These are phyloP conservation scores for Eristalis tenax DNA, from an alignment of 2,888 invertebrate genomes.

Conservation along the genomic window DNA sequence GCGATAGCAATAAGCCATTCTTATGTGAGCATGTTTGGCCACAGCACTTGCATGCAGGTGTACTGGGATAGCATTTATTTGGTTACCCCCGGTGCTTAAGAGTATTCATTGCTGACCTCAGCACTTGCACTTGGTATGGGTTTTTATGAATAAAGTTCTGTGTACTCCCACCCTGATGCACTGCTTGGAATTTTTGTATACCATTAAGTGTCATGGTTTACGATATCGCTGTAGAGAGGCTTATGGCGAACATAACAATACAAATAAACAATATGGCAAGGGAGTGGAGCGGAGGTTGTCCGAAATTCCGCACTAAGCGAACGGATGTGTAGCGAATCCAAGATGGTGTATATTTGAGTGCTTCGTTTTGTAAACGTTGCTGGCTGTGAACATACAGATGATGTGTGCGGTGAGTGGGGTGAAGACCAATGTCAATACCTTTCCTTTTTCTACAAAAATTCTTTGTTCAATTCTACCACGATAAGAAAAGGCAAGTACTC, in stretches of 20 bases:
- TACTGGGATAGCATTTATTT: not conserved
- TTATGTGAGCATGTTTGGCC: not conserved
- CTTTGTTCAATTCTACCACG: too few species aligned
- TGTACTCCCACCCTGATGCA: not conserved
- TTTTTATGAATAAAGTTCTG: not conserved
- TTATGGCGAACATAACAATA: not conserved
- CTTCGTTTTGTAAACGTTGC: not conserved
- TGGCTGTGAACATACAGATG: not conserved
- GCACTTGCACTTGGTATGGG: not conserved
- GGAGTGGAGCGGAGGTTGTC: not conserved
- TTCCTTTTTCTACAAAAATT: too few species aligned
- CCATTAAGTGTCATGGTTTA: not conserved
- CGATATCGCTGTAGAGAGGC: not conserved
- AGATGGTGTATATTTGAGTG: not conserved
- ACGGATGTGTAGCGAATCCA: not conserved
- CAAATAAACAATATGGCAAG: not conserved
- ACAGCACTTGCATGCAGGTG: not conserved
- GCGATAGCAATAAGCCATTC: not conserved
- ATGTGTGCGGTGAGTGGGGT: not conserved
- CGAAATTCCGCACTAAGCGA: not conserved
- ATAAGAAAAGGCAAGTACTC: too few species aligned
- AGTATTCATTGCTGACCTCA: constrained; percentile 1
- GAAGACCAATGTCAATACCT: not conserved
- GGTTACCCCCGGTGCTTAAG: not conserved
- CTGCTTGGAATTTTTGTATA: not conserved